Evolutionary conservation across 2,888 invertebrate genomes (phyloP).

Genomic region (Timema cristinae): DNA sequence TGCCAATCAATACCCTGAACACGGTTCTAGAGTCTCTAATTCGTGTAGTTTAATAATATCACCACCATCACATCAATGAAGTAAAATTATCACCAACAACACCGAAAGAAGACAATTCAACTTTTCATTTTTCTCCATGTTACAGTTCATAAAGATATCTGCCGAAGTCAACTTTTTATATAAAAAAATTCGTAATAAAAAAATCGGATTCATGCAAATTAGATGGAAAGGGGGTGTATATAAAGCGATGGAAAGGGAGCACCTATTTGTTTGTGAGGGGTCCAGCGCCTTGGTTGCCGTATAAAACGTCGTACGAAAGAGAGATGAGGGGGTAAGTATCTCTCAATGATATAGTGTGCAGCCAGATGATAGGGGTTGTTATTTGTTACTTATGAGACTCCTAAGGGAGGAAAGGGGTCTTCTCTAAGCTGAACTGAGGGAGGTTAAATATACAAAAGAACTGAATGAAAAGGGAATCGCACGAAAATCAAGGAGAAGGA

Average conservation of each 20-base stretch:
- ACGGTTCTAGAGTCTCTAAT: too few relatives aligned
- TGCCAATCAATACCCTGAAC: too few relatives aligned
- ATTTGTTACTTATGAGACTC: slow-evolving; percentile 24
- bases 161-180: slow-evolving; percentile 7
- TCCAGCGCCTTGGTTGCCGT: too few relatives aligned
- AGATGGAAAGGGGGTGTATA: background rate
- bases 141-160: slow-evolving; percentile 13
- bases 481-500: background rate
- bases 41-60: too few relatives aligned
- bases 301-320: too few relatives aligned
- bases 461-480: slow-evolving; percentile 9
- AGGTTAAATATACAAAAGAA: slow-evolving; percentile 2
- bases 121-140: background rate
- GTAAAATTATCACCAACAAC: too few relatives aligned
- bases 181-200: too few relatives aligned
- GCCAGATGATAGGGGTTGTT: slow-evolving; percentile 25
- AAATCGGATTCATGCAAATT: slow-evolving; percentile 12
- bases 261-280: slow-evolving; percentile 13
- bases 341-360: slow-evolving; percentile 17
- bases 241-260: background rate
- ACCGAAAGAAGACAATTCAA: too few relatives aligned
- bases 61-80: too few relatives aligned
- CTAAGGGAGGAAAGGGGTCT: background rate
- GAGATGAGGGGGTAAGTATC: background rate
- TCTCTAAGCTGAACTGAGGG: too few relatives aligned